Base-by-base conservation (phyloP, 37 sponge, comb jelly and placozoan genomes). In the Eunapius fragilis region DNA sequence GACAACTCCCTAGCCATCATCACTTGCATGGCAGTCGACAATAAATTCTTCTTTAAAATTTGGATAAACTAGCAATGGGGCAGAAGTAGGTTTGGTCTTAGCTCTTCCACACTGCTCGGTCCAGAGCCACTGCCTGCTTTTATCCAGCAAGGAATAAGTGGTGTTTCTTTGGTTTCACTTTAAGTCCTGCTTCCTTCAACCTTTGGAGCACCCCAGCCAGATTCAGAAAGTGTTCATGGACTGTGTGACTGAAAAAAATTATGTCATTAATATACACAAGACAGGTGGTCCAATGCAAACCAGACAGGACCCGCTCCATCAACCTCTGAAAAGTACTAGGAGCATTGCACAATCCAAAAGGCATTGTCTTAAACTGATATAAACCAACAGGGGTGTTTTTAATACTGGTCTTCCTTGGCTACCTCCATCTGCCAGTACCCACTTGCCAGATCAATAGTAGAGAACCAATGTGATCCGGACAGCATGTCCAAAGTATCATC, bases 361-460 rank as follows among this genome's bases (percentile, higher is more conserved):
- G 78, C 34, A 77, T 28, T 27, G 41, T 28, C 34, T 0, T 41
- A 23, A 77, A 31, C 14, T 77, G 41, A 35, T 35, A 77, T 11
- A 77, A 35, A 34, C 19, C 58, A 58, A 58, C 6, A 19, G 58
- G 58, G 58, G 6, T 12, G 58, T 58, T 12, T 58, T 17, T 58
- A 17, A 12, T 58, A 67, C 24, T 50, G 71, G 50, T 69, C 71
- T 6, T 33, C 73, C 19, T 78, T 45, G 32, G 31, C 87, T 19
- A 86, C 67, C 36, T 69, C 73, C 26, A 86, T 75, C 38, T 86
- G 87, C 80, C 80, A 80, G 72, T 78, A 73, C n/a, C 49, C 79
- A 45, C 79, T 78, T 48, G 22, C 30, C 25, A 85, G 34, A 28
- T 81, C 79, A 25, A 86, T 70, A 11, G 73, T 70, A 31, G 80